Conservation (phyloP, 2,113 vertebrate genomes). For the Menura novaehollandiae region DNA sequence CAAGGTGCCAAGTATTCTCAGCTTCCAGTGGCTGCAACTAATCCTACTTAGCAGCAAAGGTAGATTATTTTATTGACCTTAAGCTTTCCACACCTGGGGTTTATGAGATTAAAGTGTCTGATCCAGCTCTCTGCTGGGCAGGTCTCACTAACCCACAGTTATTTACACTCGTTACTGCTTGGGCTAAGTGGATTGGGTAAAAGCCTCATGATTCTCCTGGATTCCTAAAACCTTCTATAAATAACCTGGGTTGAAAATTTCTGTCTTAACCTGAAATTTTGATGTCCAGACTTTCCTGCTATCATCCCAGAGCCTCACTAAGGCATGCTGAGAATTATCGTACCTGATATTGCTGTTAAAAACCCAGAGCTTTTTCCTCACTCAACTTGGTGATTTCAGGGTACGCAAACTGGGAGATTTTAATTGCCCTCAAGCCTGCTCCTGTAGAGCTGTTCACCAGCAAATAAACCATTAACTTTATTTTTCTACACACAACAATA, state of each 20-base stretch:
- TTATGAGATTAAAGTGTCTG: not conserved
- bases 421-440: not conserved
- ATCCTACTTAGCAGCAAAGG: conserved; percentile 12
- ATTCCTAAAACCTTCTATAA: not conserved
- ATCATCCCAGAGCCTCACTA: not conserved
- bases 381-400: not conserved
- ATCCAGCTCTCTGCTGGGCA: not conserved
- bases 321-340: not conserved
- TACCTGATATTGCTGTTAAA: not conserved
- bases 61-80: conserved; percentile 7
- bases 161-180: not conserved
- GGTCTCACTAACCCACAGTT: not conserved
- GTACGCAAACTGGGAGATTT: not conserved
- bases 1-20: not conserved
- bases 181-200: not conserved
- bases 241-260: not conserved
- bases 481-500: not conserved
- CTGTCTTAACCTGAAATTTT: not conserved
- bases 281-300: not conserved
- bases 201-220: not conserved
- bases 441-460: not conserved
- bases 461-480: not conserved
- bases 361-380: not conserved
- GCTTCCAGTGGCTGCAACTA: not conserved
- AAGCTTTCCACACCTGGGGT: not conserved